phyloP scores from a whole-genome alignment of 1,140 invertebrate species.

The Papilio xuthus region DNA sequence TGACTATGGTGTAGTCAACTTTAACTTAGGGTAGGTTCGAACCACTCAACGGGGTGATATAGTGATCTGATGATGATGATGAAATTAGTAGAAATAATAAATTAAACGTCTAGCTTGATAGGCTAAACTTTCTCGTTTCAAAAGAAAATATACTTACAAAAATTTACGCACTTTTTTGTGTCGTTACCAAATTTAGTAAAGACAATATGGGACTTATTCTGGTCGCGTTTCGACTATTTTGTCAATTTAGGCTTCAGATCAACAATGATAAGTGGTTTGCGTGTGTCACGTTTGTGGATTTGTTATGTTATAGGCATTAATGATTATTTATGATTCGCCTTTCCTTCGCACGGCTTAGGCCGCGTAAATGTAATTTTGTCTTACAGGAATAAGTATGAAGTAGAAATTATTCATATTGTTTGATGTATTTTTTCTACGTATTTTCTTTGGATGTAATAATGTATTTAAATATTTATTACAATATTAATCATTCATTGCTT shows the following conservation, averaged over 20 bases:
- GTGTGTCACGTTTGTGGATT: background rate
- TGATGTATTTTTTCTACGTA: background rate
- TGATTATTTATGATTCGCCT: background rate
- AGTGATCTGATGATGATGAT: no score
- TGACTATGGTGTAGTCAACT: no score
- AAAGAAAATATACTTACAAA: background rate
- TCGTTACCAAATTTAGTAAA: background rate
- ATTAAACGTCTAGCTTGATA: background rate
- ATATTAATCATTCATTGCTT: background rate
- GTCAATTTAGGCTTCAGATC: conserved; percentile 12
- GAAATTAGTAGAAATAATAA: no score
- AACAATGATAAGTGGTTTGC: background rate
- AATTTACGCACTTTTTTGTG: background rate
- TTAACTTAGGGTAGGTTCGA: no score
- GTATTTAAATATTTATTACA: background rate
- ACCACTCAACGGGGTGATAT: no score
- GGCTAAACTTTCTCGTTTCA: background rate
- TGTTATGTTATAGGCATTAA: background rate
- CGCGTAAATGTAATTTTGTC: background rate
- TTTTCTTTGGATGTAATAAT: background rate
- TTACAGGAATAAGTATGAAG: background rate
- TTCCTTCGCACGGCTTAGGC: background rate
- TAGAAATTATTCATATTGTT: background rate
- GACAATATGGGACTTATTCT: background rate
- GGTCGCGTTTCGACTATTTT: background rate